A percentile compares a stretch with the other conserved stretches of the same genome.
These are phyloP conservation scores for Ips typographus DNA, from an alignment of 1,140 invertebrate genomes.

Conservation along the genomic window DNA sequence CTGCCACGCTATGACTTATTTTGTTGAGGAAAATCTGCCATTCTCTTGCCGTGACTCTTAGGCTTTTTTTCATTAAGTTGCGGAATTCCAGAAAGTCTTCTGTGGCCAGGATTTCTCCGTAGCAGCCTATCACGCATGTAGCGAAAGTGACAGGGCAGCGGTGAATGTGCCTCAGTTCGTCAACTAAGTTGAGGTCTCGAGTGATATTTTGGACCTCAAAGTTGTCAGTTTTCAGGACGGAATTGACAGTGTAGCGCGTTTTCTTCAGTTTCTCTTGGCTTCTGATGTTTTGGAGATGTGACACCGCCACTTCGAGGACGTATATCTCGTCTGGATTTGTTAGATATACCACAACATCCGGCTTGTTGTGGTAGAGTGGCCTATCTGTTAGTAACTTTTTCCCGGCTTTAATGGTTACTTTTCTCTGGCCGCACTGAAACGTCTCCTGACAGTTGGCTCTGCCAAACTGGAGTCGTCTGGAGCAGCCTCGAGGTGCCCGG, in stretches of 20 bases:
- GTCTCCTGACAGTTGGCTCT: no score
- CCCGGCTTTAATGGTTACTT: no score
- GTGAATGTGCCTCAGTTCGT: not conserved
- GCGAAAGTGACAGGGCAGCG: not conserved
- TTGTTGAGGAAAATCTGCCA: not conserved
- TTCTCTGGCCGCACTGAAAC: no score
- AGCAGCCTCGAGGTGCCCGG: not conserved
- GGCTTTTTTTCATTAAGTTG: not conserved
- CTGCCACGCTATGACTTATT: not conserved
- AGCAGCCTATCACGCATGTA: not conserved
- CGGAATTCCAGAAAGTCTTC: not conserved
- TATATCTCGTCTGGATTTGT: no score
- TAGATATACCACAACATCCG: no score
- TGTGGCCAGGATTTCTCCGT: slow-evolving; percentile 1
- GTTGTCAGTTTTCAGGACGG: no score
- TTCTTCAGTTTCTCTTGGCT: no score
- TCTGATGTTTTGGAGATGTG: no score
- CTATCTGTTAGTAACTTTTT: no score
- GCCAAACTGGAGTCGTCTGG: not conserved
- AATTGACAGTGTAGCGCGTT: no score
- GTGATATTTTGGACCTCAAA: not conserved
- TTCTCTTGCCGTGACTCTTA: not conserved
- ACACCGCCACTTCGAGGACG: no score
- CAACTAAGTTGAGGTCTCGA: not conserved
- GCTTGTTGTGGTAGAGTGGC: no score